Base-by-base conservation (phyloP, 1,140 invertebrate species). In the Danaus melanippus region DNA sequence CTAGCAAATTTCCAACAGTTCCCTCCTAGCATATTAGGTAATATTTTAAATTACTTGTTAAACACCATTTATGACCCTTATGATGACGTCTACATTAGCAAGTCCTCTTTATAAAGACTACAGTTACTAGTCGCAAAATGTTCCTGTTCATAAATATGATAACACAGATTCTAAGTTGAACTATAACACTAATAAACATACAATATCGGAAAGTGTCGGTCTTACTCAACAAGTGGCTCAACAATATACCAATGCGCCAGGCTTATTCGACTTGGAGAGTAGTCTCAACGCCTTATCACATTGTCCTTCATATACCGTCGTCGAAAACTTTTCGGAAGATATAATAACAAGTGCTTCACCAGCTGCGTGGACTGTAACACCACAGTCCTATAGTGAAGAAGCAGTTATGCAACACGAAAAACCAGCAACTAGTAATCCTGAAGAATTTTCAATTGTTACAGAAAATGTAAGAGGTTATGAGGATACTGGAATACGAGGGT, bases 1-100 rank as follows among this genome's bases (percentile, higher is more conserved):
- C 46, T 66, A 41, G 50, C 43, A 41, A 60, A 62, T 43, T 60
- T 64, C 43, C 67, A 68, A 46, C 66, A 69, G 42, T 64, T 69
- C 43, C 70, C 87, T 59, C 70, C 83, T 44, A 86, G 73, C 54
- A 79, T 87, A 58, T 76, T 88, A 83, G 86, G 87, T 81, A 69
- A 67, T 32, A 32, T 32, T 32, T 32, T 32, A 32, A 32, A 32
- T 32, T 32, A 32, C 21, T 32, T 8, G 21, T 32, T 5, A 32
- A 32, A 7, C 21, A 32, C 21, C 7, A 32, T 3, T 0, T 32
- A 32, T 32, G 21, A 32, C 7, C 2, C 21, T 32, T 32, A 32
- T 32, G 21, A 32, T 3, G 6, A 76, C 81, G 0, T 79, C 79
- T n/a, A 72, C 81, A 9, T 32, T 67, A 42, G 52, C 72, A 8